Conservation (phyloP, 2,888 invertebrate species). For the Aporophyla nigra region DNA sequence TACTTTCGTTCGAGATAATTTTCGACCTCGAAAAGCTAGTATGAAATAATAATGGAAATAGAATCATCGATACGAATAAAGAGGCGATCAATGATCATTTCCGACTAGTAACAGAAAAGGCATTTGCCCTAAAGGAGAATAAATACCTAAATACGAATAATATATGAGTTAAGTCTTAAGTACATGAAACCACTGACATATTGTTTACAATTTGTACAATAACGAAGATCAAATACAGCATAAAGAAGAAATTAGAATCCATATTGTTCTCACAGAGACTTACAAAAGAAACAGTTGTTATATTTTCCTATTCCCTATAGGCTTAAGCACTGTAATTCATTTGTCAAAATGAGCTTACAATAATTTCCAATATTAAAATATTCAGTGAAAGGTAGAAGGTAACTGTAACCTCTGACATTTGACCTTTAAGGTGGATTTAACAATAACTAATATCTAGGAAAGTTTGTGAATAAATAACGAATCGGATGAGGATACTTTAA, state of each 20-base stretch:
- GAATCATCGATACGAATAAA: neutral
- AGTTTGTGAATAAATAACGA: constrained; percentile 35
- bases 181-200: constrained; percentile 3
- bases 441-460: constrained; percentile 12
- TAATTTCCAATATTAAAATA: constrained; percentile 54
- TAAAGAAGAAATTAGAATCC: constrained; percentile 14
- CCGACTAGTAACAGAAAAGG: neutral
- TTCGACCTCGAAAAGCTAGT: no score
- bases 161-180: no score
- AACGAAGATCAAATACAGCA: constrained; percentile 24
- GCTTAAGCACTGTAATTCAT: constrained; percentile 33
- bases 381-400: constrained; percentile 39
- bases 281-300: constrained; percentile 20
- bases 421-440: constrained; percentile 36
- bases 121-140: neutral
- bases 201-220: constrained; percentile 16
- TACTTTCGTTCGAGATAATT: no score
- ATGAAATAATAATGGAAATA: neutral
- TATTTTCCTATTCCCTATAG: constrained; percentile 3
- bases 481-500: constrained; percentile 2
- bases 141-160: neutral
- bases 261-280: constrained; percentile 26
- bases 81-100: neutral
- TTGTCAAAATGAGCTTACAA: constrained; percentile 51
- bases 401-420: constrained; percentile 28